phyloP scores from a whole-genome alignment of 2,888 invertebrate genomes.

The Philereme vetulata region DNA sequence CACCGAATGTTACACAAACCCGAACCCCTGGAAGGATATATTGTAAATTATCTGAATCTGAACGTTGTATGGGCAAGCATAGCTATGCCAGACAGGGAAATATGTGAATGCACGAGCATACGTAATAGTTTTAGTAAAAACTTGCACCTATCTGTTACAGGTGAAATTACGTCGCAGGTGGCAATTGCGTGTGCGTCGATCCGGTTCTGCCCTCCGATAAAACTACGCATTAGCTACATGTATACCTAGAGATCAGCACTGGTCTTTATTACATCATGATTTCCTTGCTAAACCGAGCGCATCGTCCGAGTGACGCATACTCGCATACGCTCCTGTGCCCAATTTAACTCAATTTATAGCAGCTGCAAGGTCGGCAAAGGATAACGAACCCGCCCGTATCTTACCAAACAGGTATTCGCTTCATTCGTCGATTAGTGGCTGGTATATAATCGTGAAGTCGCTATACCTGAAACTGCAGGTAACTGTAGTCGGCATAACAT shows the following conservation, averaged over 20 bases:
- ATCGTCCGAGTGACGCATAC: constrained; percentile 71
- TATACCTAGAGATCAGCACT: constrained; percentile 37
- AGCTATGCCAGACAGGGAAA: constrained; percentile 18
- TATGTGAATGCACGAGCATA: constrained; percentile 19
- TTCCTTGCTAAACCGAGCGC: constrained; percentile 65
- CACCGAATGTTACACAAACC: constrained; percentile 43
- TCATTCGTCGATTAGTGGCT: constrained; percentile 39
- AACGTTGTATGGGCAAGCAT: constrained; percentile 15
- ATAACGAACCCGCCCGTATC: constrained; percentile 69
- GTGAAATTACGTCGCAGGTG: constrained; percentile 62
- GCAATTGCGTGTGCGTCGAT: constrained; percentile 54
- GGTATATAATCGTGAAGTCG: constrained; percentile 40
- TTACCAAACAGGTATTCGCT: constrained; percentile 61
- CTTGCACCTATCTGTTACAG: constrained; percentile 63
- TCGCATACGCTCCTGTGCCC: constrained; percentile 70
- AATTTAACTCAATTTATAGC: constrained; percentile 78
- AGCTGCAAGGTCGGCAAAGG: constrained; percentile 78
- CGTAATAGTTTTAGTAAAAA: constrained; percentile 59
- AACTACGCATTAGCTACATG: constrained; percentile 47
- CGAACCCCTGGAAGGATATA: constrained; percentile 30
- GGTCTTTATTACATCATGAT: constrained; percentile 54
- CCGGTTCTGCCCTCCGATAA: constrained; percentile 61
- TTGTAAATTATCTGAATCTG: constrained; percentile 20
- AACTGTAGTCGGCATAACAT: constrained; percentile 26
- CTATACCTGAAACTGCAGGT: constrained; percentile 30